Conservation (phyloP, 53 echinoderm and acorn worm species). For the Pentamera pediparva region DNA sequence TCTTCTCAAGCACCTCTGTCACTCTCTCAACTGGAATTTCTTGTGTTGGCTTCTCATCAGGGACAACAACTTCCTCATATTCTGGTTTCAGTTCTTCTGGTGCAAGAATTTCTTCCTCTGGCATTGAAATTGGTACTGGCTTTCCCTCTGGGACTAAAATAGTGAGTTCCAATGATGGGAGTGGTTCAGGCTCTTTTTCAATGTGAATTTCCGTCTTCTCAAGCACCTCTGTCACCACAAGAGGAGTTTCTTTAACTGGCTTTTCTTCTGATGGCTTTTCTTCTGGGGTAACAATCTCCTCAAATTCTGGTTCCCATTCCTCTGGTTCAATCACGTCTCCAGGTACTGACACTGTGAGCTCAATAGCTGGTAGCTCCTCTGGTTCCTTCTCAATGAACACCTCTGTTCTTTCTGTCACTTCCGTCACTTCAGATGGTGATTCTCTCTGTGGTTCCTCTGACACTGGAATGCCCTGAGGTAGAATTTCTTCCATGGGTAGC, state of each 20-base stretch:
- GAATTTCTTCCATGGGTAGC: conserved; percentile 9
- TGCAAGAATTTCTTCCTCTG: neutral
- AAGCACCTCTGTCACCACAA: neutral
- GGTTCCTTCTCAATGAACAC: conserved; percentile 56
- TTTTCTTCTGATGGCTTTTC: conserved; percentile 18
- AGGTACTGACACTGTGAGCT: conserved; percentile 29
- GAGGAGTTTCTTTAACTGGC: conserved; percentile 11
- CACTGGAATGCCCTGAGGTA: too few relatives aligned
- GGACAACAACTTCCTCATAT: conserved; percentile 50
- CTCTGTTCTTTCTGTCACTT: conserved; percentile 48
- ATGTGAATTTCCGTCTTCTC: too few relatives aligned
- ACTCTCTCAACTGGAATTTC: conserved; percentile 19
- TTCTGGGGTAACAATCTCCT: conserved; percentile 37
- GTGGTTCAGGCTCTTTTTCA: conserved; percentile 29
- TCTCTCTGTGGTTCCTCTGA: conserved; percentile 20
- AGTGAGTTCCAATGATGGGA: conserved; percentile 29
- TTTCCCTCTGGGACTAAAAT: conserved; percentile 27
- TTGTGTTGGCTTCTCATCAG: conserved; percentile 2
- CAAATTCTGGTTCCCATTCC: conserved; percentile 34
- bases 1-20: conserved; percentile 7
- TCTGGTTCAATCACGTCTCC: conserved; percentile 35
- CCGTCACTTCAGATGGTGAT: conserved; percentile 41
- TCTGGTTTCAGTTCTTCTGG: conserved; percentile 28
- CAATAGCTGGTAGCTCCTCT: conserved; percentile 27
- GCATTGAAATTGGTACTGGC: neutral